phyloP scores from a whole-genome alignment of 2,888 invertebrate genomes.

The Onchidella celtica region DNA sequence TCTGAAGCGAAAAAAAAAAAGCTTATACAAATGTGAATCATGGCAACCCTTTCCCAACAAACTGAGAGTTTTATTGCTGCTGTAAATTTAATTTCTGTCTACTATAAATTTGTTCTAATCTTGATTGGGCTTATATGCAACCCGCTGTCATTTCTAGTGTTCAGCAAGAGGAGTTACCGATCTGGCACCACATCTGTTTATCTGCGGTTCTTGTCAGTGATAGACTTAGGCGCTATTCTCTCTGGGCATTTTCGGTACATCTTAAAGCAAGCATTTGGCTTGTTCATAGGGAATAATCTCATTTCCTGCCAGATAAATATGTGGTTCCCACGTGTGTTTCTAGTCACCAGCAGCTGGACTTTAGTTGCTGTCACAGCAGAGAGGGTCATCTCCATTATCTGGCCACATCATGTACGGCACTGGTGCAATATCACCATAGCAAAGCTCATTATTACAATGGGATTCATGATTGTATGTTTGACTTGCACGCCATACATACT shows the following conservation, averaged over 20 bases:
- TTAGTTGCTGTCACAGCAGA: slow-evolving; percentile 1
- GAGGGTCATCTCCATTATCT: not conserved
- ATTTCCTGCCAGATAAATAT: not conserved
- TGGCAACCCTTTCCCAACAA: not conserved
- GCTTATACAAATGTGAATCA: not conserved
- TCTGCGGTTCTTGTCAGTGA: slow-evolving; percentile 18
- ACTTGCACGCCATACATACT: not conserved
- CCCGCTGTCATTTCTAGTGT: not conserved
- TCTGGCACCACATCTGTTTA: not conserved
- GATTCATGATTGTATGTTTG: not conserved
- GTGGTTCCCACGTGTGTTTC: not conserved
- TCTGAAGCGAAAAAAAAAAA: no score
- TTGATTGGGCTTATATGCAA: not conserved
- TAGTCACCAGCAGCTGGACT: slow-evolving; percentile 19
- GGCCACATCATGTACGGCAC: not conserved
- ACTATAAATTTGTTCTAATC: not conserved
- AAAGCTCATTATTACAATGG: no score
- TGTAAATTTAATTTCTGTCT: not conserved
- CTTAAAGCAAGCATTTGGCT: not conserved
- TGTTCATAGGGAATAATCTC: not conserved
- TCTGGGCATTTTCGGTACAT: not conserved
- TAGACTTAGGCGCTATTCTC: slow-evolving; percentile 10
- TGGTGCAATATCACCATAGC: not conserved
- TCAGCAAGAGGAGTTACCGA: slow-evolving; percentile 6
- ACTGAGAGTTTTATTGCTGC: not conserved